Base-by-base conservation (phyloP, 2,797 vertebrate genomes). In the Denticeps clupeoides region DNA sequence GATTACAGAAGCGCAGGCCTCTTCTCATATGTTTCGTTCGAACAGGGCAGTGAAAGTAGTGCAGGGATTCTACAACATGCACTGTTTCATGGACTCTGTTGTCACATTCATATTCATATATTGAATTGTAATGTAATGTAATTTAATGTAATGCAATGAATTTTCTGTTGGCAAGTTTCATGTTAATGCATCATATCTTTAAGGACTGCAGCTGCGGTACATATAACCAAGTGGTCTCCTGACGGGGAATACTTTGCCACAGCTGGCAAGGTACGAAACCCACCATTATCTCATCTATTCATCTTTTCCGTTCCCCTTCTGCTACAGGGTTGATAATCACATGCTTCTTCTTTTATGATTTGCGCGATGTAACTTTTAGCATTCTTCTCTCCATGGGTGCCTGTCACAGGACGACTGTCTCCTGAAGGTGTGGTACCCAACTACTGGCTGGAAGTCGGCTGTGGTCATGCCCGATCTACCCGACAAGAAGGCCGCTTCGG, bases 231-330 rank as follows among this genome's bases (percentile, higher is more conserved):
- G 65, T 97, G 93, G 93, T 96, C 94, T 56, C 89, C 93, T 62
- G 94, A 98, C 74, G 93, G 93, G 58, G 93, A 97, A 80, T 98
- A 95, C 68, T 93, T 98, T 59, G 89, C 93, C 65, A 97, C 94
- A 49, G 85, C 89, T 68, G 93, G 93, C 53, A 97, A 95, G 88
- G 94, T 97, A 85, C 52, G 9, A n/a, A n/a, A n/a, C n/a, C n/a
- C n/a, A n/a, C n/a, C n/a, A n/a, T n/a, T n/a, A n/a, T n/a, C n/a
- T n/a, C n/a, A n/a, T n/a, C n/a, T n/a, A n/a, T n/a, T n/a, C n/a
- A n/a, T n/a, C n/a, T n/a, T n/a, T n/a, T n/a, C n/a, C n/a, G n/a
- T n/a, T n/a, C n/a, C n/a, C n/a, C n/a, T n/a, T n/a, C n/a, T n/a
- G n/a, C 23, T 6, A 6, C 23, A 2, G 6, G 28, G 4, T 11